Base-by-base conservation (phyloP, 2,888 invertebrate genomes). In the Polyploca ridens region DNA sequence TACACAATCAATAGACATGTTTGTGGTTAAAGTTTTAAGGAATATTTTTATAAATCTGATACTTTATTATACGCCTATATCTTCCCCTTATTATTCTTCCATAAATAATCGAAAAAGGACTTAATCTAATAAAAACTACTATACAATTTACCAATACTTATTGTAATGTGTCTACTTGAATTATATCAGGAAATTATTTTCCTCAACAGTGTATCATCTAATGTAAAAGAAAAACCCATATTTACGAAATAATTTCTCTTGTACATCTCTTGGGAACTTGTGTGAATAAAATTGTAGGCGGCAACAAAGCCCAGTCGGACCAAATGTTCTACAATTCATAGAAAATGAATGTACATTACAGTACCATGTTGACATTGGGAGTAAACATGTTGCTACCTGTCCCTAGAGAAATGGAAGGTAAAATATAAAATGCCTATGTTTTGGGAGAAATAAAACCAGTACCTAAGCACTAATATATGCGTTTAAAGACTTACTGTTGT, bases 311-410 rank as follows among this genome's bases (percentile, higher is more conserved):
- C 66, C 68, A 63, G 68, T 66, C 59, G 63, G 63, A 60, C 62
- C 66, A 54, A 63, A 71, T 66, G 63, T 64, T 65, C 66, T 67
- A 74, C 70, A 69, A 72, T 66, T 73, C 68, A 66, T 62, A 65
- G 66, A 16, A 72, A 73, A 77, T 77, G 69, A 70, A 77, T 77
- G 75, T 69, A 41, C 41, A 33, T 61, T 61, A 41, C 41, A 61
- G 38, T 44, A 41, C 19, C 19, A 54, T 54, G 54, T 54, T 54
- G 54, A 54, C 54, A 54, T 54, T 54, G 54, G 54, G 49, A 49
- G 54, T 54, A 54, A 54, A 54, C 54, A 54, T 54, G 54, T 54
- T 54, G 54, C 19, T 54, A 54, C 54, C 54, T 54, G 54, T 54
- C 54, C 54, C 54, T 19, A 8, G 19, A 7, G 54, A 54, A 54